Evolutionary conservation across 2,888 invertebrate genomes (phyloP).

Genomic region (Eristalinus sepulchralis): DNA sequence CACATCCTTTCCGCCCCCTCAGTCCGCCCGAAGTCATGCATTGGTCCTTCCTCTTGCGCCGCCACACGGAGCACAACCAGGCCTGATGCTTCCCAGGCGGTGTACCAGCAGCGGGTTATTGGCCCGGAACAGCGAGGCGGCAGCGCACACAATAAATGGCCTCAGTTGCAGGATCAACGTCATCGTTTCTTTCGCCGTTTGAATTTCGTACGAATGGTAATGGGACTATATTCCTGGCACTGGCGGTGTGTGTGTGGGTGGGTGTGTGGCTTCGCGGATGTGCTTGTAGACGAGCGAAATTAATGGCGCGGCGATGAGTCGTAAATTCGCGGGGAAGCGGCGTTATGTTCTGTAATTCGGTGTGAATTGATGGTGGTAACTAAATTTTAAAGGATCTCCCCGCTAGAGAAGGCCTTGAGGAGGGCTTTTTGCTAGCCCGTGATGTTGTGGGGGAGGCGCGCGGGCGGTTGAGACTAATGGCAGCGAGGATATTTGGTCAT

Average conservation of each 20-base stretch:
- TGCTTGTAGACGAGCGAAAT: slow-evolving; percentile 1
- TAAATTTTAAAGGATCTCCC: slow-evolving; percentile 12
- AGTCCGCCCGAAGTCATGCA: neutral
- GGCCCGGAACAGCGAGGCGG: neutral
- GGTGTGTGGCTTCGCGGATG: neutral
- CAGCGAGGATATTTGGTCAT: neutral
- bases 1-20: neutral
- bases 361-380: slow-evolving; percentile 15
- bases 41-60: neutral
- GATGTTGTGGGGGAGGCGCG: no score
- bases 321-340: slow-evolving; percentile 22
- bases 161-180: neutral
- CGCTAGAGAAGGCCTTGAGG: neutral
- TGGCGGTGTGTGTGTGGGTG: neutral
- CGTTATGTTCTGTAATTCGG: slow-evolving; percentile 24
- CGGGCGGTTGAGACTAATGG: neutral
- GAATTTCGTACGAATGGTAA: slow-evolving; percentile 1
- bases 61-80: neutral
- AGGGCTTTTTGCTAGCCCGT: neutral
- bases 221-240: neutral
- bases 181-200: neutral
- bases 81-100: neutral
- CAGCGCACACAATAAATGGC: neutral
- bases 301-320: slow-evolving; percentile 12
- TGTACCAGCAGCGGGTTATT: neutral